A percentile compares a stretch with the other conserved stretches of the same genome.
Evolutionary conservation across 2,113 vertebrate genomes (phyloP).

Genomic region (Picathartes gymnocephalus): DNA sequence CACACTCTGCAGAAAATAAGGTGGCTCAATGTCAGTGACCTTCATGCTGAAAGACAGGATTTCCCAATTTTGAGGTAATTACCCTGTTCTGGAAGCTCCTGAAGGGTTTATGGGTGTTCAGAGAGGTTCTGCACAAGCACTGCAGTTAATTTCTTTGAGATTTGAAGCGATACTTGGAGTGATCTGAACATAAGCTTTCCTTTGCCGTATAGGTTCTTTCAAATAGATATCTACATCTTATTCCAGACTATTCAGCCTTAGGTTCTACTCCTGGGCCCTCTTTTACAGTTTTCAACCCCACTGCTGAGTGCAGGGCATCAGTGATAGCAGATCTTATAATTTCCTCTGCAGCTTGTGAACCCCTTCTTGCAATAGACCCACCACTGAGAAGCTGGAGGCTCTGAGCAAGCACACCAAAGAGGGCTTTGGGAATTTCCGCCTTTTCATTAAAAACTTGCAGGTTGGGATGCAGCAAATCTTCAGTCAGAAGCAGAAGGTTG

Average conservation of each 20-base stretch:
- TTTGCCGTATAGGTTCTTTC: not conserved
- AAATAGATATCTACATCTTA: not conserved
- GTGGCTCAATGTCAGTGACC: not conserved
- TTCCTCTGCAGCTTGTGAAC: not conserved
- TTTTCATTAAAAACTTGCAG: not conserved
- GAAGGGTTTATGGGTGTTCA: not conserved
- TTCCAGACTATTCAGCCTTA: not conserved
- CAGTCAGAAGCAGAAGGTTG: not conserved
- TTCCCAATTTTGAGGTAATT: slow-evolving; percentile 28
- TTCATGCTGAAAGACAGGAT: slow-evolving; percentile 21
- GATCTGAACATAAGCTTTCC: not conserved
- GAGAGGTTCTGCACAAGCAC: not conserved
- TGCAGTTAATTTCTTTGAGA: not conserved
- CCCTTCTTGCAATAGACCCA: not conserved
- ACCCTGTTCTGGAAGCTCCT: not conserved
- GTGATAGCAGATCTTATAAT: not conserved
- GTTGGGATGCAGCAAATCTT: not conserved
- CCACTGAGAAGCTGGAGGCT: not conserved
- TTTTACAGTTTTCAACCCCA: not conserved
- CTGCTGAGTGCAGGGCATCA: not conserved
- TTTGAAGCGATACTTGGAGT: not conserved
- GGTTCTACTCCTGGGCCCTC: not conserved
- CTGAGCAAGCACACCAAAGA: not conserved
- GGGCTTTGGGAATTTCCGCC: not conserved
- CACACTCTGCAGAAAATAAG: not conserved